Base-by-base conservation (phyloP, 2,113 vertebrate species). In the Puntigrus tetrazona region DNA sequence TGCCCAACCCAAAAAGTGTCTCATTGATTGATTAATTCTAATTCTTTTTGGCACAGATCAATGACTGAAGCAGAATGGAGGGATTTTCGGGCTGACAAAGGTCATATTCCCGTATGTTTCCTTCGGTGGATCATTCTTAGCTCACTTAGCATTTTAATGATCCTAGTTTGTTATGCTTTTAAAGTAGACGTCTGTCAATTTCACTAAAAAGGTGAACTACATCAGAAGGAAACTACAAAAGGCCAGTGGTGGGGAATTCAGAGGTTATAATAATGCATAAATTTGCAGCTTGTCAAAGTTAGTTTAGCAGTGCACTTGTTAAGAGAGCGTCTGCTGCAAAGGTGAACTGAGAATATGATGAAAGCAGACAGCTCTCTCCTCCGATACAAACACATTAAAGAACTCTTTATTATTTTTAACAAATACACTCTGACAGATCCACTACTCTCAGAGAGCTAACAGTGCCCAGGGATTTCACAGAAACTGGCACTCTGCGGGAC, bases 211-310 rank as follows among this genome's bases (percentile, higher is more conserved):
- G 81, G 61, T n/a, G 7, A 81, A 79, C 67, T 36, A 86, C 81
- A 78, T 86, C 86, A 84, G 36, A 61, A 43, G n/a, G 47, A 47
- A 69, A 47, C 78, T 67, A 69, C 61, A 80, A 63, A 79, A 84
- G 72, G 82, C 38, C 83, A 81, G 57, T 74, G 55, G 74, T 20
- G 73, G 41, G 55, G 63, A 76, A 77, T 77, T 77, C 59, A 22
- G 72, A 85, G 75, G 83, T 87, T 82, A 80, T 78, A 87, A 85
- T 70, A 85, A 70, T 72, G 78, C 83, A 85, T 87, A 85, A 78
- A 85, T 87, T 87, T 84, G 83, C 78, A 81, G 86, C 69, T 81
- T 82, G 78, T 87, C 86, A 87, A 72, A 78, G 61, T 85, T 70
- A 72, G 83, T 79, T 85, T 79, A 79, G 74, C 43, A 25, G 47